Base-by-base conservation (phyloP, 2,113 vertebrate species). In the Bungarus multicinctus region DNA sequence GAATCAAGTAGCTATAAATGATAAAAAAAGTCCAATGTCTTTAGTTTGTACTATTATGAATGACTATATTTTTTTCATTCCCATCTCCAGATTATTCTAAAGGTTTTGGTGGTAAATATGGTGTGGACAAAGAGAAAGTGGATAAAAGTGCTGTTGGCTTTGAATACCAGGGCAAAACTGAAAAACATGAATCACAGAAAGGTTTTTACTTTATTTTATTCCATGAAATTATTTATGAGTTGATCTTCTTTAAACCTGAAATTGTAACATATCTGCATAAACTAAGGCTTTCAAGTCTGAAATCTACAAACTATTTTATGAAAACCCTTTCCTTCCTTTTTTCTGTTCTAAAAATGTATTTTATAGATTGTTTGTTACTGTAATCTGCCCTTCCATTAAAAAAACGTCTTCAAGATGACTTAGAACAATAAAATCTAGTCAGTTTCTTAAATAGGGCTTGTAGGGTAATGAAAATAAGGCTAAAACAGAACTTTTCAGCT, bases 101-200 rank as follows among this genome's bases (percentile, higher is more conserved):
- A 95, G 98, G 98, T 88, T 98, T 98, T 64, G 98, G 98, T 64
- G 98, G 97, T 94, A 98, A 98, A 96, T 98, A 99, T 0, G 98
- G 98, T 0, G 98, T 99, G 0, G 99, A 99, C 98, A 97, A 98
- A 97, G 98, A 98, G 96, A 98, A 98, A 91, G 98, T 98, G 96
- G 98, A 98, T 69, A 98, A 97, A 93, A 99, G 98, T 8, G 99
- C 99, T 0, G 95, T 99, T 34, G 99, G 98, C 96, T 99, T 99
- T 95, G 99, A 99, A 92, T 99, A 99, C 96, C 99, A 99, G 97
- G 98, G 98, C 94, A 99, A 98, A 97, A 99, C 98, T 0, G 99
- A 99, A 96, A 99, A 99, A 95, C 99, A 99, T 10, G 98, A 99
- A 93, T 99, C 98, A 0, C 99, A 99, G 98, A 99, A 98, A 99